Evolutionary conservation across 1,140 invertebrate species (phyloP).

Genomic region (Drosophila sturtevanti): DNA sequence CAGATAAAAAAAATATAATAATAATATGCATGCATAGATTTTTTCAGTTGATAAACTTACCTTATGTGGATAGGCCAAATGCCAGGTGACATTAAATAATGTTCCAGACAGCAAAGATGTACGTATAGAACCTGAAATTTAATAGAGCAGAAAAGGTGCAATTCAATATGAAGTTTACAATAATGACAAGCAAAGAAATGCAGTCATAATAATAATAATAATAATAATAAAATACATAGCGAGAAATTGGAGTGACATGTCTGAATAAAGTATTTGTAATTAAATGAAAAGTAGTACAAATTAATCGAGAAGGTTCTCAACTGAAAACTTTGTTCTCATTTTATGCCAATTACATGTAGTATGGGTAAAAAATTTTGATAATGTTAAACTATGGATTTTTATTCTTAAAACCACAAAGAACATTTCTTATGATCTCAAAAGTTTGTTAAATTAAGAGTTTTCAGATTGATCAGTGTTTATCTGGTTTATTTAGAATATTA

Average conservation of each 20-base stretch:
- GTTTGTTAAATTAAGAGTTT: too few relatives aligned
- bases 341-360: too few relatives aligned
- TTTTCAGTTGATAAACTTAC: slow-evolving; percentile 85
- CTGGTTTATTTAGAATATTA: background rate
- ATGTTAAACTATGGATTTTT: too few relatives aligned
- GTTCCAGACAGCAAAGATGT: slow-evolving; percentile 93
- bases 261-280: too few relatives aligned
- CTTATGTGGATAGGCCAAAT: slow-evolving; percentile 95
- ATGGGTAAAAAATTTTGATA: too few relatives aligned
- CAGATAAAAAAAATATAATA: slow-evolving; percentile 1
- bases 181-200: slow-evolving; percentile 7
- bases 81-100: slow-evolving; percentile 95
- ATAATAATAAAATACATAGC: background rate
- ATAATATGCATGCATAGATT: background rate
- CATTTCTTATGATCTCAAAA: too few relatives aligned
- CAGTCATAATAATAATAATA: background rate
- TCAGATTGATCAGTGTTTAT: too few relatives aligned
- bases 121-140: slow-evolving; percentile 88
- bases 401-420: too few relatives aligned
- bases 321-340: background rate
- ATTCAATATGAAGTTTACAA: slow-evolving; percentile 28
- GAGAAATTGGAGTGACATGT: background rate
- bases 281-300: background rate
- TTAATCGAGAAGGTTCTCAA: background rate
- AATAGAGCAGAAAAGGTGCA: slow-evolving; percentile 35